Base-by-base conservation (phyloP, 1,140 invertebrate species). In the Zaprionus kolodkinae region DNA sequence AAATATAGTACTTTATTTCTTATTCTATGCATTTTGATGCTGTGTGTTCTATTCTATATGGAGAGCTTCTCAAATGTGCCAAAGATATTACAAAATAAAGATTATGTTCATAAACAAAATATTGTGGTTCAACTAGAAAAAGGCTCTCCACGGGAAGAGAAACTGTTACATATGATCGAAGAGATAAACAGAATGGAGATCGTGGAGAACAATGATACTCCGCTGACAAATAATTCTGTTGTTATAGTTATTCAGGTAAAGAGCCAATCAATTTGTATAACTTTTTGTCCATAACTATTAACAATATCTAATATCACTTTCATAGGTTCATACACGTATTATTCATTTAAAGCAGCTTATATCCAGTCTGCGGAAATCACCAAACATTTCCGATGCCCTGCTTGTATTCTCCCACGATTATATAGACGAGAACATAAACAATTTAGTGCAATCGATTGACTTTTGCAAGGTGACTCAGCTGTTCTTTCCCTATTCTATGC, bases 401-500 rank as follows among this genome's bases (percentile, higher is more conserved):
- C 15, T 66, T 9, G 27, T 66, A 11, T 56, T 66, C 27, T 56
- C 64, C 2, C 54, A 66, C 15, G 38, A 66, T 25, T 15, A 21
- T 30, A 56, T n/a, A 2, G 12, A 33, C 3, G 13, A 45, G 12
- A 2, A 10, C 1, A 56, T 57, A 4, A 30, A 30, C 27, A 6
- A 57, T 56, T 56, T n/a, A 12, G 38, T 66, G 11, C 36, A 45
- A 1, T 6, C 12, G 1, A 57, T 66, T 35, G 27, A 56, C 0
- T 57, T 66, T 15, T 48, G 38, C 9, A 66, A 45, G 27, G 64
- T 66, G 27, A 43, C 56, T 13, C 64, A 66, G 27, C 17, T 66
- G 9, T 66, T 45, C 54, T 57, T 57, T 57, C 64, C 52, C 17
- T 27, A 66, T 25, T 57, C 64, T 3, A 12, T 56, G 10, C 64